These are phyloP conservation scores for Leptocoma aspasia DNA, from an alignment of 2,113 vertebrate species.

Conservation along the genomic window DNA sequence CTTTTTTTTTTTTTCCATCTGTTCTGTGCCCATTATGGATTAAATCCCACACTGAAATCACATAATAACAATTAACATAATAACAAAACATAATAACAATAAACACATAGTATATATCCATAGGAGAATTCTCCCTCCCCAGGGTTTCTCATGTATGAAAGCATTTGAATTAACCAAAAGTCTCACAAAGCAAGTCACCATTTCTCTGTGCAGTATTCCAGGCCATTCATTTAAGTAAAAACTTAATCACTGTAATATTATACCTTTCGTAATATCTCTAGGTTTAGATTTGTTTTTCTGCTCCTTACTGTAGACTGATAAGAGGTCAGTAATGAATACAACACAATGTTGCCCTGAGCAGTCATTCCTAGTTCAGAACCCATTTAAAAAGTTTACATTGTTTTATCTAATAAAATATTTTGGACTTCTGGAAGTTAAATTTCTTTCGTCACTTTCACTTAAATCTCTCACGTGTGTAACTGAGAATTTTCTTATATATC, in stretches of 20 bases:
- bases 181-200: background rate
- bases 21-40: background rate
- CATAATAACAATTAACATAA: too few species aligned
- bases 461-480: background rate
- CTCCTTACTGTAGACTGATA: background rate
- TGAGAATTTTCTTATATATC: background rate
- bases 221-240: background rate
- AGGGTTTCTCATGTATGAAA: background rate
- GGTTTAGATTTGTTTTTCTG: background rate
- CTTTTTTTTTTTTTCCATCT: fast-evolving
- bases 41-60: background rate
- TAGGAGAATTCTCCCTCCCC: background rate
- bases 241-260: background rate
- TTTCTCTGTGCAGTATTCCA: background rate
- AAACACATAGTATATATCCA: background rate
- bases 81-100: too few species aligned
- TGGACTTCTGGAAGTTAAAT: background rate
- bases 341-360: background rate
- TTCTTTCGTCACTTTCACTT: background rate
- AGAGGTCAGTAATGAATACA: background rate
- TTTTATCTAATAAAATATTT: background rate
- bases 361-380: background rate
- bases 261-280: background rate
- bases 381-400: background rate
- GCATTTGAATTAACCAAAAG: background rate